phyloP scores from a whole-genome alignment of 2,888 invertebrate species.

The Mimachlamys varia region DNA sequence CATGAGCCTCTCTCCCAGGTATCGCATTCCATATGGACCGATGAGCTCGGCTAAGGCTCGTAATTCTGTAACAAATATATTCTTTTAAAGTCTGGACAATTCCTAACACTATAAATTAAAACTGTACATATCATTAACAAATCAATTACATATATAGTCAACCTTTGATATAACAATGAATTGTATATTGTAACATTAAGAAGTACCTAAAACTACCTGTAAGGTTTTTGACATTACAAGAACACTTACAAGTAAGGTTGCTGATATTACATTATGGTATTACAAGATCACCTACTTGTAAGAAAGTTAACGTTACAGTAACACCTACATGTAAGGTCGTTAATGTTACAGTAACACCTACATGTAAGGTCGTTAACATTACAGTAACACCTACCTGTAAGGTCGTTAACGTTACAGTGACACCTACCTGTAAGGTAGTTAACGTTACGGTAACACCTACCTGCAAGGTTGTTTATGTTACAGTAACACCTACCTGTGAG shows the following conservation, averaged over 20 bases:
- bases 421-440: neutral
- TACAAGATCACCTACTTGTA: neutral
- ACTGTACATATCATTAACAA: too few species aligned
- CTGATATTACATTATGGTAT: too few species aligned
- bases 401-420: neutral
- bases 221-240: neutral
- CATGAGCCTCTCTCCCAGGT: conserved; percentile 96
- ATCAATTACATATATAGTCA: too few species aligned
- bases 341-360: neutral
- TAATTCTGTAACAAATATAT: conserved; percentile 86
- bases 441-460: neutral
- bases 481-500: neutral
- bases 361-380: neutral
- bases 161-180: too few species aligned
- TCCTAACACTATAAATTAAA: too few species aligned
- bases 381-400: neutral
- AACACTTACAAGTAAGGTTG: neutral
- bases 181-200: neutral
- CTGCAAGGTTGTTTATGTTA: neutral
- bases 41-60: conserved; percentile 97
- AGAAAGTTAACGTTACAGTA: neutral
- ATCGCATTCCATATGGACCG: conserved; percentile 99
- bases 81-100: too few species aligned
- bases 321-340: neutral
- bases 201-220: too few species aligned